Percentiles rank a stretch among this genome's conserved stretches.
Conservation (phyloP, 2,888 invertebrate species). For the Zelleria hepariella region DNA sequence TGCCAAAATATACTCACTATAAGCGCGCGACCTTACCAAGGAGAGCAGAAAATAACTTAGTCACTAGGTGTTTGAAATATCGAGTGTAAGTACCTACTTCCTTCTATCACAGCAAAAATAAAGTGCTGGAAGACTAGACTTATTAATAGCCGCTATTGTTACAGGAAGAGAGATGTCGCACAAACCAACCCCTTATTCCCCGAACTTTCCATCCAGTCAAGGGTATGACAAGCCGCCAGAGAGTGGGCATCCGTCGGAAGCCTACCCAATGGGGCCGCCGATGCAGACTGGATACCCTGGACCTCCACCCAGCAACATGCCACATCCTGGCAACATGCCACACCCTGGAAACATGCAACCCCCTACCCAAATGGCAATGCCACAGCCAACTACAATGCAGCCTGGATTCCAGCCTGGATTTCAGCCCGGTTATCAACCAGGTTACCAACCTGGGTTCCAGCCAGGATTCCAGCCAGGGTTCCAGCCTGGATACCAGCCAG, state of each 20-base stretch:
- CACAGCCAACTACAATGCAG: conserved; percentile 48
- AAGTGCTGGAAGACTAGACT: too few relatives aligned
- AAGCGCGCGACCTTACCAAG: too few relatives aligned
- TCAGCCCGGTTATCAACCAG: conserved; percentile 45
- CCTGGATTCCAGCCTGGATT: conserved; percentile 50
- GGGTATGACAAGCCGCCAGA: conserved; percentile 56
- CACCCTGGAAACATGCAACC: conserved; percentile 22
- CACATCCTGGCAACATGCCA: conserved; percentile 25
- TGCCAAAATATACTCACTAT: neutral
- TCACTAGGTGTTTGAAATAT: neutral
- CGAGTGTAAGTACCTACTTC: neutral
- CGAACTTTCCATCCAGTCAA: conserved; percentile 56
- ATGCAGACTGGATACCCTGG: conserved; percentile 16
- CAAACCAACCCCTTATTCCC: conserved; percentile 52
- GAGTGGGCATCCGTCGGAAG: conserved; percentile 24
- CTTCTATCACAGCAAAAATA: too few relatives aligned
- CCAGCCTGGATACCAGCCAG: conserved; percentile 21
- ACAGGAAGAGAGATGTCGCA: conserved; percentile 41
- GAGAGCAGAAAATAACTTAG: too few relatives aligned
- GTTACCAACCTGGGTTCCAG: conserved; percentile 34
- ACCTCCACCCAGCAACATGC: conserved; percentile 24
- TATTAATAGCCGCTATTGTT: too few relatives aligned
- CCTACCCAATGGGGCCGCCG: neutral
- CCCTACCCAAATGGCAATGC: conserved; percentile 26
- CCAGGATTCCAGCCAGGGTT: conserved; percentile 17